A percentile compares a stretch with the other conserved stretches of the same genome.
These are phyloP conservation scores for Vireo altiloquus DNA, from an alignment of 2,113 vertebrate genomes.

Conservation along the genomic window DNA sequence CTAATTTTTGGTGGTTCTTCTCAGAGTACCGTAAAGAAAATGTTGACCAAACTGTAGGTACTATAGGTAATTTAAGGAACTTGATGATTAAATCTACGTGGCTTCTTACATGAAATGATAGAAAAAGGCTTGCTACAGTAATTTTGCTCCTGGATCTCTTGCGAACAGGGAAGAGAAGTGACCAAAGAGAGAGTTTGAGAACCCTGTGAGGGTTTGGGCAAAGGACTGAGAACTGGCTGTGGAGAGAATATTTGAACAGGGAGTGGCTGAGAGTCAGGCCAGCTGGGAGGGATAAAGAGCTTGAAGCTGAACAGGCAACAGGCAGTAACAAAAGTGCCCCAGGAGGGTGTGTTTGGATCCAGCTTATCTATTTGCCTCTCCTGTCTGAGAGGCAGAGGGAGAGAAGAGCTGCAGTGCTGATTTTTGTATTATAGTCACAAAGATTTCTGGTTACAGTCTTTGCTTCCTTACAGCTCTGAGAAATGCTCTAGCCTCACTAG, in stretches of 20 bases:
- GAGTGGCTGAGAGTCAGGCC: neutral
- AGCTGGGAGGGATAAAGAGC: neutral
- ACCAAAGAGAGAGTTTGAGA: neutral
- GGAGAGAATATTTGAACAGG: neutral
- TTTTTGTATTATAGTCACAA: neutral
- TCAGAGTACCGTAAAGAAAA: neutral
- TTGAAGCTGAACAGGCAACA: neutral
- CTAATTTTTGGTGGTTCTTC: neutral
- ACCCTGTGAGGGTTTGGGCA: neutral
- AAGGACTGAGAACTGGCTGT: neutral
- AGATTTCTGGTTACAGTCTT: neutral
- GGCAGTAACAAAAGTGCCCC: neutral
- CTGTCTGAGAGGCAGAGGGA: neutral
- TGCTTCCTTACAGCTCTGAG: neutral
- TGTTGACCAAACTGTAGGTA: neutral
- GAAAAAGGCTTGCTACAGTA: neutral
- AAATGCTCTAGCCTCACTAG: neutral
- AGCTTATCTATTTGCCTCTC: neutral
- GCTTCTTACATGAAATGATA: neutral
- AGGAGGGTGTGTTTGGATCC: neutral
- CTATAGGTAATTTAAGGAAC: neutral
- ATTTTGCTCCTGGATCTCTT: neutral
- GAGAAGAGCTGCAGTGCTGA: neutral
- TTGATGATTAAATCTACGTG: neutral
- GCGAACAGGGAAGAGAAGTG: neutral